Evolutionary conservation across 2,797 vertebrate genomes (phyloP), one percentile per base, ranked within the genome.

Genomic region (Ptychadena robeensis): DNA sequence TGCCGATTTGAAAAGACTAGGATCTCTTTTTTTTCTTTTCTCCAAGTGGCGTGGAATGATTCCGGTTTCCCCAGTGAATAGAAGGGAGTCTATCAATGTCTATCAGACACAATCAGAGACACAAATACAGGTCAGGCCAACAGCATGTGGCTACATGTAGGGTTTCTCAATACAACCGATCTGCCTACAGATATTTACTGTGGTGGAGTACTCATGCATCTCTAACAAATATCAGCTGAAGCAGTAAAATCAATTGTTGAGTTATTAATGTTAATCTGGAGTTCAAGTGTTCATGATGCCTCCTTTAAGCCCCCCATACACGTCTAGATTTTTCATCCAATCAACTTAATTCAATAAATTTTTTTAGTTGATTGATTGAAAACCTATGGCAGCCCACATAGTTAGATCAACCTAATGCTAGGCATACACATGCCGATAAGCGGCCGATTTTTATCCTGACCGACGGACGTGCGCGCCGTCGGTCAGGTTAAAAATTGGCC

Each of bases 101-200:
- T 76, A 10, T 82, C 57, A 61, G 34, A 38, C 28, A 72, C 79
- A 78, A 27, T 38, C 28, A 67, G 38, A 61, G 63, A 48, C 22
- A 61, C 79, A 81, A 63, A 72, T 40, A 82, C 53, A 61, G 80
- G 80, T 82, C 80, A 76, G n/a, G 10, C 73, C 18, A 34, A 9
- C 73, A 44, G 57, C 81, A n/a, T 44, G 81, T 68, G 44, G 40
- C 28, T 27, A 64, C 81, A 70, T 63, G 81, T 74, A 53, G 28
- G 0, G 10, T 73, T 68, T 63, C 65, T 61, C 34, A 61, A 68
- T 61, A 25, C 63, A 31, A 28, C 63, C 72, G 40, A n/a, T 64
- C n/a, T 11, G 63, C 64, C 80, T 53, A 35, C 32, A 67, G 25
- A 61, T 25, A 28, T 35, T 59, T 30, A 25, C 44, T 65, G 3